Conservation (phyloP, 2,797 vertebrate species). For the Paguma larvata region DNA sequence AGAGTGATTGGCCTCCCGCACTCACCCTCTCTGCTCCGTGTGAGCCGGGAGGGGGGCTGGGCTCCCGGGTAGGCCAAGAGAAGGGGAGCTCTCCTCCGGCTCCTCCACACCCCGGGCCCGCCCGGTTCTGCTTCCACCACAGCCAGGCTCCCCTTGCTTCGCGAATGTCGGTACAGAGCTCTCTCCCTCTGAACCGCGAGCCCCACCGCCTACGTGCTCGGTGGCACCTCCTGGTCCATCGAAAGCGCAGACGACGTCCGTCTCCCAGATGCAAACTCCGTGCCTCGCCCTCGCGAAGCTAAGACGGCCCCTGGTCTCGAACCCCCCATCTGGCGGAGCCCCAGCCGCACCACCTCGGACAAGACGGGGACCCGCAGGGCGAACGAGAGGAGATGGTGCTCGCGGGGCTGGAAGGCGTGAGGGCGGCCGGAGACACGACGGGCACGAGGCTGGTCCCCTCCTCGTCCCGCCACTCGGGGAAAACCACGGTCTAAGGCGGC, state of each 20-base stretch:
- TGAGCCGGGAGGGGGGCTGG: neutral
- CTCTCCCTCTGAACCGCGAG: neutral
- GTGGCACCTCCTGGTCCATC: neutral
- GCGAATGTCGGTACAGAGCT: accelerated
- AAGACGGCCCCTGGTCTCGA: neutral
- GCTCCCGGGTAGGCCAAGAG: neutral
- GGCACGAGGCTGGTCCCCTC: accelerated
- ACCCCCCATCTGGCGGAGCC: neutral
- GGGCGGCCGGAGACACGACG: accelerated
- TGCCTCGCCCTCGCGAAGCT: neutral
- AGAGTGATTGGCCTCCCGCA: neutral
- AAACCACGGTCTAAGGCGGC: accelerated
- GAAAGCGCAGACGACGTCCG: neutral
- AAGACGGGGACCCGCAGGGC: accelerated
- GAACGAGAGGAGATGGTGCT: accelerated
- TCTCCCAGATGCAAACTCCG: neutral
- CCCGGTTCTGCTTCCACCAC: neutral
- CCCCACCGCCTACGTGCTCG: neutral
- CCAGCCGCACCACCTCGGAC: neutral
- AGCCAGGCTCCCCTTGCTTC: neutral
- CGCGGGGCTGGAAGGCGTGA: accelerated
- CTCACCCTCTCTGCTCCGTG: neutral
- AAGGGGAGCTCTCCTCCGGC: neutral
- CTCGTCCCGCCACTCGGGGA: neutral
- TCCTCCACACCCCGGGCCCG: no score